These are phyloP conservation scores for Trogon melanurus DNA, from an alignment of 2,113 vertebrate genomes.

Conservation along the genomic window DNA sequence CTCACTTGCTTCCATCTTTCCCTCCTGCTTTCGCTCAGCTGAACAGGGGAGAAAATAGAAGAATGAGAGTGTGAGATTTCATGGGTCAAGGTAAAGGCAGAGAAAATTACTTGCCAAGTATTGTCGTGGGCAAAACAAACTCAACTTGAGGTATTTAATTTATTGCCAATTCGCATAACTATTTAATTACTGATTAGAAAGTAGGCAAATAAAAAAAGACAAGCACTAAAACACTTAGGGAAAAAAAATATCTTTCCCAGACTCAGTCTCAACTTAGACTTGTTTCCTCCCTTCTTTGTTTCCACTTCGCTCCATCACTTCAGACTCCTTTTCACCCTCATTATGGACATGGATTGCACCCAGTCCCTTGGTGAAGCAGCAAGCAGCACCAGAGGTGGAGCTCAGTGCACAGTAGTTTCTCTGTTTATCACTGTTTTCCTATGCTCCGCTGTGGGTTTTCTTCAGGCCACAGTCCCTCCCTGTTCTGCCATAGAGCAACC, in stretches of 20 bases:
- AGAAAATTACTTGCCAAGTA: neutral
- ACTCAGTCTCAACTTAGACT: neutral
- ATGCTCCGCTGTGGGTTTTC: neutral
- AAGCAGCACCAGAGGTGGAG: neutral
- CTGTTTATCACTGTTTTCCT: neutral
- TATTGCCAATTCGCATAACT: neutral
- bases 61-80: neutral
- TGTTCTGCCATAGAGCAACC: neutral
- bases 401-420: neutral
- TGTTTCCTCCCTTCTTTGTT: neutral
- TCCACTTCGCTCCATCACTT: neutral
- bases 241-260: neutral
- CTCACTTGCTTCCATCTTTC: neutral
- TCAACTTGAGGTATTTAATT: neutral
- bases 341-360: neutral
- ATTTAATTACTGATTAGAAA: neutral
- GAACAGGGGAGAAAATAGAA: neutral
- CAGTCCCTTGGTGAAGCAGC: neutral
- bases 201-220: neutral
- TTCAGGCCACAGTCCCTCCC: neutral
- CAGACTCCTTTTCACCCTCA: neutral
- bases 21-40: fast-evolving
- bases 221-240: neutral
- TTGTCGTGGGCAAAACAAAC: neutral
- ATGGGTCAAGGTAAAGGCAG: neutral